Percentiles rank a stretch among this genome's conserved stretches.
These are phyloP conservation scores for Xiphophorus couchianus DNA, from an alignment of 2,113 vertebrate genomes.

Conservation along the genomic window DNA sequence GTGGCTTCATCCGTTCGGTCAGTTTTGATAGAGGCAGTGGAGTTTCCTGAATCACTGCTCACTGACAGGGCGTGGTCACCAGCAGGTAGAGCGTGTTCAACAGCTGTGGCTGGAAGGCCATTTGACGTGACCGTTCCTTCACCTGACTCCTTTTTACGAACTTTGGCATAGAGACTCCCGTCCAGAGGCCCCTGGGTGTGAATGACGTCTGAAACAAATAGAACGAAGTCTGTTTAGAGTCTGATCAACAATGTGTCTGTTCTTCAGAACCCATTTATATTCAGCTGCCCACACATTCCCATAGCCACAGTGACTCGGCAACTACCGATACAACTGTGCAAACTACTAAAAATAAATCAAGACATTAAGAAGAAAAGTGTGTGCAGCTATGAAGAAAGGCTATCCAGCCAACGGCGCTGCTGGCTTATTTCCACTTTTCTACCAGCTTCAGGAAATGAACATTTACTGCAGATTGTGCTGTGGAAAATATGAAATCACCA, in stretches of 20 bases:
- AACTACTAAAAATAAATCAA: slow-evolving; percentile 10
- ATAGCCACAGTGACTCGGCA: background rate
- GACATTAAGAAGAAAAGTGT: slow-evolving; percentile 4
- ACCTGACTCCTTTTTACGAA: slow-evolving; percentile 95
- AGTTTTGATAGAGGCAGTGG: slow-evolving; percentile 95
- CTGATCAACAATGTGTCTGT: slow-evolving; percentile 2
- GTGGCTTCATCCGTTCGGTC: slow-evolving; percentile 90
- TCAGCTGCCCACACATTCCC: slow-evolving; percentile 4
- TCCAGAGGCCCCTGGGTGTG: slow-evolving; percentile 97
- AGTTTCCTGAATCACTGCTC: slow-evolving; percentile 98
- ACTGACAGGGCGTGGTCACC: slow-evolving; percentile 94
- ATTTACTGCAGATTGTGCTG: slow-evolving; percentile 45
- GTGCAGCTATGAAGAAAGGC: background rate
- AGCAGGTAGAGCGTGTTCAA: slow-evolving; percentile 73
- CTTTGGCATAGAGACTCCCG: slow-evolving; percentile 97
- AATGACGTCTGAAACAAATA: slow-evolving; percentile 84
- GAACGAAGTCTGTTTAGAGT: slow-evolving; percentile 33
- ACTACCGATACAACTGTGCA: background rate
- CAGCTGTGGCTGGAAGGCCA: slow-evolving; percentile 77
- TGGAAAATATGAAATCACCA: slow-evolving; percentile 63
- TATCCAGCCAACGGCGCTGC: slow-evolving; percentile 40
- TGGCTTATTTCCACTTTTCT: slow-evolving; percentile 59
- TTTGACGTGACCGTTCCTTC: slow-evolving; percentile 79
- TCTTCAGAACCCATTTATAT: slow-evolving; percentile 21
- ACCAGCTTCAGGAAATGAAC: slow-evolving; percentile 70